Percentiles rank a stretch among this genome's conserved stretches.
Conservation (phyloP, 2,888 invertebrate genomes). For the Macaria notata region DNA sequence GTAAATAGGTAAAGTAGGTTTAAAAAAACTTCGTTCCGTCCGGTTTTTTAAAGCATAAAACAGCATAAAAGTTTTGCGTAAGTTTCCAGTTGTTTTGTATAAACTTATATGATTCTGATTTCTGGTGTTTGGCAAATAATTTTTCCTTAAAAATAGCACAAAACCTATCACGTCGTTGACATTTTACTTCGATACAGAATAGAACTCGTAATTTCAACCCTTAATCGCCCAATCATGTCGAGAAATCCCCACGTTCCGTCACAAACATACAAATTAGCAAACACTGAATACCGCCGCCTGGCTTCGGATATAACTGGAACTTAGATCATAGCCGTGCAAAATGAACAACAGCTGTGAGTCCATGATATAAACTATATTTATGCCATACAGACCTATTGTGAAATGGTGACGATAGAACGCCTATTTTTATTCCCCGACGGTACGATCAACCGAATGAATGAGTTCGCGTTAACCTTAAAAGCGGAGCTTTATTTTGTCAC, state of each 20-base stretch:
- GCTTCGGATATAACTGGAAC: slow-evolving; percentile 15
- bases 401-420: slow-evolving; percentile 20
- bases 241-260: slow-evolving; percentile 5
- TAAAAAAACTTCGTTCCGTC: no score
- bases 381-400: slow-evolving; percentile 15
- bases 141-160: no score
- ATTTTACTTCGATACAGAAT: no score
- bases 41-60: no score
- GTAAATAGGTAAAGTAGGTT: no score
- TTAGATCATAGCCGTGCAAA: slow-evolving; percentile 12
- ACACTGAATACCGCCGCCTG: slow-evolving; percentile 2
- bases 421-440: slow-evolving; percentile 21
- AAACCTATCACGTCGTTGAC: no score
- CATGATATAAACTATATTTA: slow-evolving; percentile 19
- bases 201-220: no score
- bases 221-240: slow-evolving; percentile 8
- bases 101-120: no score
- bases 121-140: no score
- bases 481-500: slow-evolving; percentile 18
- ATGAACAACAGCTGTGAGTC: slow-evolving; percentile 18
- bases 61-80: no score
- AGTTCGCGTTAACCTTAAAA: slow-evolving; percentile 20
- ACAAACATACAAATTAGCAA: slow-evolving; percentile 17
- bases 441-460: slow-evolving; percentile 20
- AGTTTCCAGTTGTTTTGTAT: no score